Evolutionary conservation across 2,797 vertebrate genomes (phyloP).

Genomic region (Acanthurus lineatus): DNA sequence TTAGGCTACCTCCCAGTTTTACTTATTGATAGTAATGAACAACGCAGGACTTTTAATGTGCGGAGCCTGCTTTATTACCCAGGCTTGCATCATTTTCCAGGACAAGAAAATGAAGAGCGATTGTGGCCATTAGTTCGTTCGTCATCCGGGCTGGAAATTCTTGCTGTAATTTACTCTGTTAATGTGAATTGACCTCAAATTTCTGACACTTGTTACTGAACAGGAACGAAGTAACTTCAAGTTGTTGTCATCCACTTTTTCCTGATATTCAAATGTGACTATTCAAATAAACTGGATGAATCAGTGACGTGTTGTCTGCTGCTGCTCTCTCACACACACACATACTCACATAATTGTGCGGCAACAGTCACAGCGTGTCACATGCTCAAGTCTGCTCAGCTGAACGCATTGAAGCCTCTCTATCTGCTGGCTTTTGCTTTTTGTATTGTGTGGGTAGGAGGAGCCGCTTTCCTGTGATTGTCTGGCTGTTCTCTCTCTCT

Average conservation of each 20-base stretch:
- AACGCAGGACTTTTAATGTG: conserved; percentile 51
- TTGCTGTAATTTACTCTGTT: neutral
- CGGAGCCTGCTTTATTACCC: conserved; percentile 59
- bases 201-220: conserved; percentile 10
- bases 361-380: neutral
- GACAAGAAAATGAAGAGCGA: conserved; percentile 44
- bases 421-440: conserved; percentile 70
- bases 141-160: conserved; percentile 35
- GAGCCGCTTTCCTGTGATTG: conserved; percentile 92
- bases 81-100: conserved; percentile 72
- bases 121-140: conserved; percentile 40
- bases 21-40: conserved; percentile 64
- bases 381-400: neutral
- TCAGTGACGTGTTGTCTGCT: neutral
- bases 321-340: too few relatives aligned
- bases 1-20: conserved; percentile 45
- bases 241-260: neutral
- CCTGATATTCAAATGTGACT: neutral
- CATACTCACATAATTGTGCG: too few relatives aligned
- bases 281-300: neutral
- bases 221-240: neutral
- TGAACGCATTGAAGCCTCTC: conserved; percentile 44
- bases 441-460: conserved; percentile 84
- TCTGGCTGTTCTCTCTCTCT: conserved; percentile 77
- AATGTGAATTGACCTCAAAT: conserved; percentile 22